Conservation (phyloP, 2,888 invertebrate genomes). For the Eupithecia centaureata region DNA sequence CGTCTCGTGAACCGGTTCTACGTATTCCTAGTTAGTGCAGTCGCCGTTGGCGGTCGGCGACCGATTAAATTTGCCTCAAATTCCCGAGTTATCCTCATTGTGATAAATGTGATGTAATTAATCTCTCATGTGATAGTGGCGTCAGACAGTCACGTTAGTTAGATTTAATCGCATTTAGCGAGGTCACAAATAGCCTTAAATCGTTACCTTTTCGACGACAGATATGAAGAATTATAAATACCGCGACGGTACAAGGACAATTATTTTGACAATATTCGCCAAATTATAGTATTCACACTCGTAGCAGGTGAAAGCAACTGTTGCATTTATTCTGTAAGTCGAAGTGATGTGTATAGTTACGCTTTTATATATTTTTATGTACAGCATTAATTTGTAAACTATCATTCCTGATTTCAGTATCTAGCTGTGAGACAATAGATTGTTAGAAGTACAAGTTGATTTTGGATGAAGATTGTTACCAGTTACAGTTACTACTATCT, state of each 20-base stretch:
- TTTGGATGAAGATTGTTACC: slow-evolving; percentile 76
- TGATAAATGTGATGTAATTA: slow-evolving; percentile 81
- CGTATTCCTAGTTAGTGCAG: slow-evolving; percentile 34
- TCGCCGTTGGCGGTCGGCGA: slow-evolving; percentile 38
- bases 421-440: slow-evolving; percentile 48
- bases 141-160: slow-evolving; percentile 78
- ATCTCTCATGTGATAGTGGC: slow-evolving; percentile 81
- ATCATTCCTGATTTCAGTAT: slow-evolving; percentile 73
- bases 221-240: slow-evolving; percentile 53
- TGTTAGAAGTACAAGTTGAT: slow-evolving; percentile 57
- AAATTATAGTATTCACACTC: slow-evolving; percentile 65
- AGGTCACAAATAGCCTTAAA: slow-evolving; percentile 61
- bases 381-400: slow-evolving; percentile 76
- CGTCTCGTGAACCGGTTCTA: slow-evolving; percentile 30
- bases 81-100: slow-evolving; percentile 73
- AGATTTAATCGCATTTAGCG: slow-evolving; percentile 66
- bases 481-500: slow-evolving; percentile 78
- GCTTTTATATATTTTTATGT: slow-evolving; percentile 73
- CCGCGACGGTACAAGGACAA: slow-evolving; percentile 52
- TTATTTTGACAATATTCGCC: slow-evolving; percentile 64
- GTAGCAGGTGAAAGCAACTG: slow-evolving; percentile 67
- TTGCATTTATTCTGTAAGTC: slow-evolving; percentile 79
- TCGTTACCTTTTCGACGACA: slow-evolving; percentile 69
- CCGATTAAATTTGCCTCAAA: slow-evolving; percentile 52
- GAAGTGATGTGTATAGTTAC: slow-evolving; percentile 79